Conservation (phyloP, 2,888 invertebrate species). For the Xestia c-nigrum region DNA sequence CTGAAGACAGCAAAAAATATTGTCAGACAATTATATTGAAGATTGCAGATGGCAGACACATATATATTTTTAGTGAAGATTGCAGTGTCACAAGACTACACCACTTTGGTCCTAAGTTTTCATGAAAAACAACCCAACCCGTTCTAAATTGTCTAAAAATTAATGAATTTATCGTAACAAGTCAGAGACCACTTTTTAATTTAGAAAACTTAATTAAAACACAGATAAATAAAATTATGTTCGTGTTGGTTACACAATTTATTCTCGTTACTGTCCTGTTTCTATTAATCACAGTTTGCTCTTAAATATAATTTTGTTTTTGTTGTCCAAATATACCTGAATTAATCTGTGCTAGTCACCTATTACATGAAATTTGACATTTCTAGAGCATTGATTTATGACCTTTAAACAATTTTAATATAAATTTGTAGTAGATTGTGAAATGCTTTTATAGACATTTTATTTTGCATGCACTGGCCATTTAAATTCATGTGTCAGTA, state of each 20-base stretch:
- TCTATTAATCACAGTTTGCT: not conserved
- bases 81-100: not conserved
- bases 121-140: no score
- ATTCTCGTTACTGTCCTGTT: conserved; percentile 3
- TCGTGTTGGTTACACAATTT: not conserved
- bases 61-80: not conserved
- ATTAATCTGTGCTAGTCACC: conserved; percentile 24
- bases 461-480: conserved; percentile 22
- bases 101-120: not conserved
- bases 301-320: conserved; percentile 5
- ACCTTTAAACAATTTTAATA: not conserved
- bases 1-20: not conserved
- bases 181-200: not conserved
- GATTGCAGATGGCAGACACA: not conserved
- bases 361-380: conserved; percentile 42
- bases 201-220: conserved; percentile 1
- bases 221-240: not conserved
- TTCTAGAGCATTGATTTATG: conserved; percentile 38
- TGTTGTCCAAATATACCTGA: conserved; percentile 2
- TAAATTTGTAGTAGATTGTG: conserved; percentile 12
- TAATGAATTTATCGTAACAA: not conserved
- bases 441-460: conserved; percentile 14
- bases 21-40: not conserved
- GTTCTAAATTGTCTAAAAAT: not conserved
- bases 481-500: conserved; percentile 19